Percentiles rank a stretch among this genome's conserved stretches.
phyloP scores from a whole-genome alignment of 2,113 vertebrate genomes.

The Anoura caudifer region DNA sequence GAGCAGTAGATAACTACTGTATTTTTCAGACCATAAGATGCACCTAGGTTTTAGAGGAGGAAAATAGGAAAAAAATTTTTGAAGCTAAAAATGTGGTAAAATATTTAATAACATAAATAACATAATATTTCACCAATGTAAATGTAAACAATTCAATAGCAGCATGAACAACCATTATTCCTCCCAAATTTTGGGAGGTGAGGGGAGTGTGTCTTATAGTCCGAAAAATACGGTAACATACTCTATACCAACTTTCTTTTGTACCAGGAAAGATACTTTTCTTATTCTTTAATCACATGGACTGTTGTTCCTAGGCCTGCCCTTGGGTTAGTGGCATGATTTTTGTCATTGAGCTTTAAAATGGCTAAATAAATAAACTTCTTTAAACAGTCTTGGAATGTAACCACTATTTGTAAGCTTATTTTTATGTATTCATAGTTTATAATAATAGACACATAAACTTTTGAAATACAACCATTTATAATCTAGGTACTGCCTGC shows the following conservation, averaged over 20 bases:
- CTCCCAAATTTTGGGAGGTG: too few species aligned
- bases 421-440: neutral
- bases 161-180: too few species aligned
- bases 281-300: neutral
- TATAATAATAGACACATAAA: slow-evolving; percentile 42
- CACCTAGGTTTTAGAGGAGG: too few species aligned
- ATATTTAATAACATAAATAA: too few species aligned
- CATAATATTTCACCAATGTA: too few species aligned
- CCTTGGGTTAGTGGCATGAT: neutral
- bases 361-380: neutral
- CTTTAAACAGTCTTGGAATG: neutral
- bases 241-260: neutral
- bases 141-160: too few species aligned
- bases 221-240: neutral
- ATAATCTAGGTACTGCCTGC: neutral
- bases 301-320: neutral
- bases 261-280: neutral
- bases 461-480: slow-evolving; percentile 21
- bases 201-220: too few species aligned
- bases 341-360: slow-evolving; percentile 8
- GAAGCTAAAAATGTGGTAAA: too few species aligned
- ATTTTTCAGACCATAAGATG: too few species aligned
- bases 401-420: neutral
- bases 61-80: too few species aligned
- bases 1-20: neutral